These are phyloP conservation scores for Halcyon chelicuti DNA, from an alignment of 2,797 vertebrate genomes.

Conservation along the genomic window DNA sequence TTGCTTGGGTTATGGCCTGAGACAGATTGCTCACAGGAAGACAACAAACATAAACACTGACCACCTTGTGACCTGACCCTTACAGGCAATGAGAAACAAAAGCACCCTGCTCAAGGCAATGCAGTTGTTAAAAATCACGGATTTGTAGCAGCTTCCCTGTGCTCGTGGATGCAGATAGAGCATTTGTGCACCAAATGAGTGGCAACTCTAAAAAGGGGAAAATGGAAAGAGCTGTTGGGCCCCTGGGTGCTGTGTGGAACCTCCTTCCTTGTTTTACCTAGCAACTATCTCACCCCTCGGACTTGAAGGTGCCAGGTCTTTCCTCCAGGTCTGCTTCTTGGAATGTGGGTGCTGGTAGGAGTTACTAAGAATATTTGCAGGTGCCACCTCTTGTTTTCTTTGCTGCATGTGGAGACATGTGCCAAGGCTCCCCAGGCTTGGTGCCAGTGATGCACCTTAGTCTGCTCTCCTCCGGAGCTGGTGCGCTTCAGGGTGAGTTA, in stretches of 20 bases:
- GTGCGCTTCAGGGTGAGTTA: not conserved
- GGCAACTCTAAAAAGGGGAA: not conserved
- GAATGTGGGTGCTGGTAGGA: not conserved
- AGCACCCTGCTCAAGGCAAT: not conserved
- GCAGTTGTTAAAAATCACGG: not conserved
- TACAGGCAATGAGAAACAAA: conserved; percentile 4
- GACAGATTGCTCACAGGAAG: not conserved
- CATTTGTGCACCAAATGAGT: not conserved
- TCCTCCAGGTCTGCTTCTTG: not conserved
- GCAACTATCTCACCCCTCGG: not conserved
- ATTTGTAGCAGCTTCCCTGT: not conserved
- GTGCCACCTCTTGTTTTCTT: not conserved
- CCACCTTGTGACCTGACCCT: not conserved
- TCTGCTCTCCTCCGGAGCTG: not conserved
- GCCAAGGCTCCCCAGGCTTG: not conserved
- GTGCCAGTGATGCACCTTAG: not conserved
- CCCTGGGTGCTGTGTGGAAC: not conserved
- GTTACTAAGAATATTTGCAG: not conserved
- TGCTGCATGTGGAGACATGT: not conserved
- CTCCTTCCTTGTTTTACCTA: not conserved
- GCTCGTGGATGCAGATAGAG: not conserved
- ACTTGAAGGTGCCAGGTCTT: not conserved
- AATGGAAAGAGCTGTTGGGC: not conserved
- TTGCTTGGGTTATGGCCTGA: not conserved
- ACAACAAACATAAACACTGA: conserved; percentile 8